A percentile compares a stretch with the other conserved stretches of the same genome.
phyloP scores from a whole-genome alignment of 2,113 vertebrate genomes.

The Recurvirostra avosetta region DNA sequence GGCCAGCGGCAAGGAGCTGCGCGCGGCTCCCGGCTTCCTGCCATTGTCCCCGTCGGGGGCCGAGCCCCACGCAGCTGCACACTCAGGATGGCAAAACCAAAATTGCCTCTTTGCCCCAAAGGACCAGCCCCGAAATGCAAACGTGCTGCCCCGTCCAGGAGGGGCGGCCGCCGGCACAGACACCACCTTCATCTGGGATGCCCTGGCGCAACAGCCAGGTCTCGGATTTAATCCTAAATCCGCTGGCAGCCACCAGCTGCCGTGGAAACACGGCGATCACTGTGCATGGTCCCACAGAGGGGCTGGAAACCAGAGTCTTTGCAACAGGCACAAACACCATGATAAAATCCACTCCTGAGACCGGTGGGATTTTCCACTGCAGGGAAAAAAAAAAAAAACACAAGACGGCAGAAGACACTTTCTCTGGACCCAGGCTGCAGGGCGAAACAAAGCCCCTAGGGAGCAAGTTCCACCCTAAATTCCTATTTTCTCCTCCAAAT shows the following conservation, averaged over 20 bases:
- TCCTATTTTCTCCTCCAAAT: not conserved
- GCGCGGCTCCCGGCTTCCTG: not conserved
- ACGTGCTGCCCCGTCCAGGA: accelerated
- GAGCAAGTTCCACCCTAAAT: not conserved
- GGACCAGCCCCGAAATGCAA: not conserved
- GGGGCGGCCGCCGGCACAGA: accelerated
- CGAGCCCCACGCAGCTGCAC: not conserved
- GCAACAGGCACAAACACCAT: accelerated
- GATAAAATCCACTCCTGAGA: not conserved
- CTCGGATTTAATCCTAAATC: accelerated
- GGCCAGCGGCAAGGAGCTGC: not conserved
- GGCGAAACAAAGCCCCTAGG: not conserved
- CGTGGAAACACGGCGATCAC: accelerated
- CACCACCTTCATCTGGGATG: not conserved
- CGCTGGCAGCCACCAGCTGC: not conserved
- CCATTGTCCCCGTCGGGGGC: not conserved
- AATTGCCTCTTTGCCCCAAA: not conserved
- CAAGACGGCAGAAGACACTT: accelerated
- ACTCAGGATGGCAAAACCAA: not conserved
- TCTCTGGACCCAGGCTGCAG: not conserved
- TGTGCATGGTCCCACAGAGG: accelerated
- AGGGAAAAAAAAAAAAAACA: accelerated
- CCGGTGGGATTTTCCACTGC: not conserved
- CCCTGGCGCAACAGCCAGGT: accelerated
- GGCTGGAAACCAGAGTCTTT: not conserved